A percentile compares a stretch with the other conserved stretches of the same genome.
Evolutionary conservation across 2,888 invertebrate species (phyloP).

Genomic region (Amphipoea oculea): DNA sequence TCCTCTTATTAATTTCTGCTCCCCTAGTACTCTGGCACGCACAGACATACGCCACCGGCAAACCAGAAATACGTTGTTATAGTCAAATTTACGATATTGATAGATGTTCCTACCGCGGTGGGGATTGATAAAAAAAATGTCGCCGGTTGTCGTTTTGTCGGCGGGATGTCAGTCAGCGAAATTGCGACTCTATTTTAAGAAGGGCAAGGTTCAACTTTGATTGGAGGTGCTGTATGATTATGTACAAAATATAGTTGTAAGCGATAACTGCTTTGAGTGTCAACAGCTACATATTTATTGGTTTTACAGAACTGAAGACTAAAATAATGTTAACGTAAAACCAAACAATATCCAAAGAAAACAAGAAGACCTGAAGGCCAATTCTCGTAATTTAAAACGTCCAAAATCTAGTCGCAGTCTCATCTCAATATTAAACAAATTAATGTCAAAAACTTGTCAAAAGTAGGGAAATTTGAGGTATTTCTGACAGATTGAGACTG

Average conservation of each 20-base stretch:
- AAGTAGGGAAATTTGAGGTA: too few species aligned
- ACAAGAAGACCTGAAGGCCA: not conserved
- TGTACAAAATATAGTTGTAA: constrained; percentile 11
- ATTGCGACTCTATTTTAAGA: constrained; percentile 12
- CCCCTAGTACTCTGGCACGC: constrained; percentile 76
- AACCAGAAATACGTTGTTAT: constrained; percentile 80
- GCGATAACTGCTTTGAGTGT: not conserved
- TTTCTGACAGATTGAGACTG: too few species aligned
- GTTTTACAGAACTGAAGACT: not conserved
- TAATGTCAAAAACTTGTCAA: too few species aligned
- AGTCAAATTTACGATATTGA: constrained; percentile 81
- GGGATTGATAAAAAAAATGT: constrained; percentile 70
- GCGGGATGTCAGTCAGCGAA: not conserved
- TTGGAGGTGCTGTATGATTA: not conserved
- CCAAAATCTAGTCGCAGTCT: too few species aligned
- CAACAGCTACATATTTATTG: not conserved
- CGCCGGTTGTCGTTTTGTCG: constrained; percentile 49
- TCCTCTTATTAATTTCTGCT: constrained; percentile 87
- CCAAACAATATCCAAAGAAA: not conserved
- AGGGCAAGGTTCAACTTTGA: constrained; percentile 1
- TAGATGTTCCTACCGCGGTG: constrained; percentile 71
- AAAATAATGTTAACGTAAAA: not conserved
- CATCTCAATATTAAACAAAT: too few species aligned
- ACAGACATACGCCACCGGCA: constrained; percentile 75
- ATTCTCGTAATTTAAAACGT: too few species aligned